Conservation (phyloP, 2,888 invertebrate genomes). For the Cotesia congregata region DNA sequence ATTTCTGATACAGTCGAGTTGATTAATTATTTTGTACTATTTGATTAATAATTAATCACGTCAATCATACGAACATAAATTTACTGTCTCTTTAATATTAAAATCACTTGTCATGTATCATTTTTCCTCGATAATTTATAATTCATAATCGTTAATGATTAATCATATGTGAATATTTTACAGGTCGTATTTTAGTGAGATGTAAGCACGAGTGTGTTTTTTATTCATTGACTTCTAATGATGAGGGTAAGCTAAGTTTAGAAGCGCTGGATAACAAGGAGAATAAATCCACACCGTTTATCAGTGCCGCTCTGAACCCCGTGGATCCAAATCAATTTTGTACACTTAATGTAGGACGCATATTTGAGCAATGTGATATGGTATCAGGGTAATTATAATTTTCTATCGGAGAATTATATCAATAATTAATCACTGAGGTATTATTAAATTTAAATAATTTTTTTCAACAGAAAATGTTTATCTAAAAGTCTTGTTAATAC, state of each 20-base stretch:
- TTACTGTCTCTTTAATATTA: too few relatives aligned
- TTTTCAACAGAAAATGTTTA: slow-evolving; percentile 50
- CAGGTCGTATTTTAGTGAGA: slow-evolving; percentile 59
- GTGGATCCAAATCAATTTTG: slow-evolving; percentile 57
- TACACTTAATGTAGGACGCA: slow-evolving; percentile 54
- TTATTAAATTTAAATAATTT: not conserved
- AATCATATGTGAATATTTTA: slow-evolving; percentile 28
- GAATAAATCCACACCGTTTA: slow-evolving; percentile 55
- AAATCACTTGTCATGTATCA: not conserved
- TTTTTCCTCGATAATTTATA: not conserved
- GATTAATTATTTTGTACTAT: not conserved
- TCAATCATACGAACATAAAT: not conserved
- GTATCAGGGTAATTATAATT: slow-evolving; percentile 49
- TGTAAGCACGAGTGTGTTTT: slow-evolving; percentile 57
- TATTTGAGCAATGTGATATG: slow-evolving; percentile 59
- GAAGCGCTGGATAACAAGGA: slow-evolving; percentile 51
- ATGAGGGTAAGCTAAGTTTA: slow-evolving; percentile 50
- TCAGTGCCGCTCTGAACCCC: slow-evolving; percentile 60
- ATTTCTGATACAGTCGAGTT: too few relatives aligned
- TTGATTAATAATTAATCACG: not conserved
- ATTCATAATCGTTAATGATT: not conserved
- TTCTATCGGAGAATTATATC: not conserved
- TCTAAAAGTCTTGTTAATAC: not conserved
- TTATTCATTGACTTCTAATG: slow-evolving; percentile 52
- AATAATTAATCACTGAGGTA: not conserved